Evolutionary conservation across 23 tunicate genomes (phyloP), one percentile per base, ranked within the genome.

Genomic region (Diplosoma virens): DNA sequence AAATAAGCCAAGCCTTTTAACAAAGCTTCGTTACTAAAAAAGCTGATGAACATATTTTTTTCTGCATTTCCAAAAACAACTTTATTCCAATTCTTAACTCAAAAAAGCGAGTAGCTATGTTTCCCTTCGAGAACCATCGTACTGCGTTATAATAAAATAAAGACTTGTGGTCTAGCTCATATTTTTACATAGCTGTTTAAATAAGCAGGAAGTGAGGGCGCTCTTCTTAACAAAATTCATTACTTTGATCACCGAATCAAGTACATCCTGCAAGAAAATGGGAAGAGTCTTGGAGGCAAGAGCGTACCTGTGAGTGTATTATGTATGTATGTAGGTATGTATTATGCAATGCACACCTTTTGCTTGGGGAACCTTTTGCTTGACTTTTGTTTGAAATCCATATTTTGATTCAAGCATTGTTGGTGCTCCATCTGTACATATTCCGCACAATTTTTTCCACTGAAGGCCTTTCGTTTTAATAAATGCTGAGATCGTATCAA

Each of bases 221-320:
- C 74, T 0, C 0, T 0, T 1, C 65, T 58, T 58, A 5, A 58
- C 16, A 58, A 58, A 58, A 58, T 58, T 58, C 25, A 23, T 22
- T 58, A 23, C 26, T 58, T 58, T 18, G 24, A 58, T 22, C 26
- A 58, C 21, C 14, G 65, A 58, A 58, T 58, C 65, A 58, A 58
- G 65, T 58, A 58, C 65, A 58, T 74, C 14, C 74, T 58, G 24
- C 65, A 54, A 58, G 25, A n/a, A 58, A 58, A n/a, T 58, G 54
- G 82, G 82, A n/a, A 77, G 45, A 26, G 82, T 77, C 33, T 77
- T 77, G 53, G 73, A 29, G 29, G 50, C 78, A 61, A 77, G 82
- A 33, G 84, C 37, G 0, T 79, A 47, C 47, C 59, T 27, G n/a
- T n/a, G n/a, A n/a, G n/a, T n/a, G n/a, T n/a, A n/a, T n/a, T n/a